Evolutionary conservation across 2,113 vertebrate species (phyloP), one percentile per base, ranked within the genome.

Genomic region (Myotis lucifugus): DNA sequence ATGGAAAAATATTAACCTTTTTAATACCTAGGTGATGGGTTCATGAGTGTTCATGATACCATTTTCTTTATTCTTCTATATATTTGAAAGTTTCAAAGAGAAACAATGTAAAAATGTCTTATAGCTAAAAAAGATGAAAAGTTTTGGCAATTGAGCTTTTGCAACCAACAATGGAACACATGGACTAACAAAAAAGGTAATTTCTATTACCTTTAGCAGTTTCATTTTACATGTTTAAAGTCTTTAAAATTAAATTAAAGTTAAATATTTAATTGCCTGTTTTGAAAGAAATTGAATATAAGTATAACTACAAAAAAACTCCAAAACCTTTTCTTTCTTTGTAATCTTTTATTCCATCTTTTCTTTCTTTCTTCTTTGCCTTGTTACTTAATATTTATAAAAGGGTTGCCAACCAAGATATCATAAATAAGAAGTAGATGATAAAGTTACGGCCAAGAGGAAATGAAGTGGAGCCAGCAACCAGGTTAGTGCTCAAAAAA

Each of bases 261-360:
- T 66, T 82, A 37, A 83, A 94, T 76, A 67, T 37, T 83, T 83
- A 34, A 67, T 42, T 70, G 2, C n/a, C 37, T 54, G 34, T 14
- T 93, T 88, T 64, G 56, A 85, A 87, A 87, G 73, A 88, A 69
- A 54, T 34, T 46, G 37, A 56, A 67, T 86, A 13, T 79, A 87
- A n/a, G 56, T 66, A 13, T 56, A 88, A 50, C 14, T 27, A 61
- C 70, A 50, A 64, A 66, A 66, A 50, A 79, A 37, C 14, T 25
- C 34, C 70, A 54, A 78, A 66, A 14, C 4, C 0, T 8, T 34
- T 46, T 18, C 17, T 9, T 69, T 34, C 19, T 42, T 91, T 61
- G 37, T 15, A 32, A 34, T 77, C 10, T 32, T 92, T 77, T n/a
- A 52, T 73, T 46, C 8, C 42, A 15, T 34, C 13, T 88, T 50